A percentile compares a stretch with the other conserved stretches of the same genome.
These are phyloP conservation scores for Mylabris sibirica DNA, from an alignment of 2,888 invertebrate species.

Conservation along the genomic window DNA sequence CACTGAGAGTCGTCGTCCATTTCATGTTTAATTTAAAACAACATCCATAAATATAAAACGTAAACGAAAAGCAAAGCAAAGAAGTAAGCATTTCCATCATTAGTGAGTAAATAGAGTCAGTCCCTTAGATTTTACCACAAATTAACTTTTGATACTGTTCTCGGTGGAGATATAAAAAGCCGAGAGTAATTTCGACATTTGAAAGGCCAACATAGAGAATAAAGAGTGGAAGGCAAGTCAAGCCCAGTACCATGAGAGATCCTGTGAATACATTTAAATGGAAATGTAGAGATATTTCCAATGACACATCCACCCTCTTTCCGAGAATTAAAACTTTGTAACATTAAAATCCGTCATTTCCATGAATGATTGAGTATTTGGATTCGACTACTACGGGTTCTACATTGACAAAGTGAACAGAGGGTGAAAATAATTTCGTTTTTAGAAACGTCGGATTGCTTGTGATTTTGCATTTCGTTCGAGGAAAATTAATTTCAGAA, in stretches of 20 bases:
- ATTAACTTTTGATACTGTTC: slow-evolving; percentile 63
- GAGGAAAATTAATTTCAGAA: slow-evolving; percentile 60
- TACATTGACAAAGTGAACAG: slow-evolving; percentile 54
- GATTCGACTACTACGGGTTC: slow-evolving; percentile 43
- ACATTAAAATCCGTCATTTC: slow-evolving; percentile 62
- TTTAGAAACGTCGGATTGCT: slow-evolving; percentile 55
- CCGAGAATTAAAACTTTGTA: slow-evolving; percentile 59
- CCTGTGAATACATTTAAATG: slow-evolving; percentile 59
- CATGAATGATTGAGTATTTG: slow-evolving; percentile 62
- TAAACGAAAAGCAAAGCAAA: slow-evolving; percentile 50
- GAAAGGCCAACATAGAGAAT: slow-evolving; percentile 36
- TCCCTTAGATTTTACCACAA: slow-evolving; percentile 62
- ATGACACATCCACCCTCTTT: slow-evolving; percentile 50
- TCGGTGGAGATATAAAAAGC: slow-evolving; percentile 62
- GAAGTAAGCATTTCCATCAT: slow-evolving; percentile 56
- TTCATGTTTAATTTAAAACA: slow-evolving; percentile 50
- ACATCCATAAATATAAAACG: slow-evolving; percentile 54
- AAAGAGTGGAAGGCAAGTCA: slow-evolving; percentile 36
- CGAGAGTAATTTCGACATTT: slow-evolving; percentile 57
- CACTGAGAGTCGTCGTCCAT: slow-evolving; percentile 30
- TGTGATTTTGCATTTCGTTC: slow-evolving; percentile 59
- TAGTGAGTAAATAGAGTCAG: slow-evolving; percentile 57
- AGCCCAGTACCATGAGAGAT: slow-evolving; percentile 24
- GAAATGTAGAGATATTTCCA: slow-evolving; percentile 60
- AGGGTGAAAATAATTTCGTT: slow-evolving; percentile 58